phyloP scores from a whole-genome alignment of 2,113 vertebrate genomes.

The Ammodytes dubius region DNA sequence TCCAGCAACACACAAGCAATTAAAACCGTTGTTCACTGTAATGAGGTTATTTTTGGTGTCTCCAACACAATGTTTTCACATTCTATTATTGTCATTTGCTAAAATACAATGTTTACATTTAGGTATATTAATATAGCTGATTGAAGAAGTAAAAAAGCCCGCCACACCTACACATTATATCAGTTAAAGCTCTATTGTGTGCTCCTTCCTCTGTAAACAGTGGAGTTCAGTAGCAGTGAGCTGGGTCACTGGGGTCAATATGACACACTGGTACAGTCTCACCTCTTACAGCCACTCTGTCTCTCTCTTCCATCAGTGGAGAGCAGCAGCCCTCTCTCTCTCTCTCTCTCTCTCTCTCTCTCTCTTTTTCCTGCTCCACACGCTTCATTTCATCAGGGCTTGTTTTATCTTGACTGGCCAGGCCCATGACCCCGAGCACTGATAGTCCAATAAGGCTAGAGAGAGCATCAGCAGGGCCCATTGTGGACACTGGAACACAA shows the following conservation, averaged over 20 bases:
- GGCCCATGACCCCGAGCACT: slow-evolving; percentile 76
- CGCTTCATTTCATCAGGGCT: slow-evolving; percentile 79
- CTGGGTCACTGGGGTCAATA: slow-evolving; percentile 73
- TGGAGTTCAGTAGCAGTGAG: slow-evolving; percentile 53
- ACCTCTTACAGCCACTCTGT: slow-evolving; percentile 74
- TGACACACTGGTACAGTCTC: slow-evolving; percentile 64
- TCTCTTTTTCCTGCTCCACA: too few relatives aligned
- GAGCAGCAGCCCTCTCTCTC: slow-evolving; percentile 56
- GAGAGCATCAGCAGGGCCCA: slow-evolving; percentile 57
- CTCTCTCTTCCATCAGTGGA: slow-evolving; percentile 71
- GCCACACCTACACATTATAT: not conserved
- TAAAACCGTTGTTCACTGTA: not conserved
- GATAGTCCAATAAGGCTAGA: slow-evolving; percentile 74
- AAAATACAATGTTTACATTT: not conserved
- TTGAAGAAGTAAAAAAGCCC: not conserved
- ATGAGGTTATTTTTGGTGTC: not conserved
- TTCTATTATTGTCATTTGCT: not conserved
- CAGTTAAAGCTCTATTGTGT: slow-evolving; percentile 19
- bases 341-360: slow-evolving; percentile 53
- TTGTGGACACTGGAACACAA: slow-evolving; percentile 59
- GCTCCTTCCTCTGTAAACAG: slow-evolving; percentile 20
- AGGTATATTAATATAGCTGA: not conserved
- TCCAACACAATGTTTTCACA: not conserved
- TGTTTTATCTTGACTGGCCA: slow-evolving; percentile 85
- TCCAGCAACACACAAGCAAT: not conserved